phyloP scores from a whole-genome alignment of 2,888 invertebrate genomes.

The Torymus aiolomorphi region DNA sequence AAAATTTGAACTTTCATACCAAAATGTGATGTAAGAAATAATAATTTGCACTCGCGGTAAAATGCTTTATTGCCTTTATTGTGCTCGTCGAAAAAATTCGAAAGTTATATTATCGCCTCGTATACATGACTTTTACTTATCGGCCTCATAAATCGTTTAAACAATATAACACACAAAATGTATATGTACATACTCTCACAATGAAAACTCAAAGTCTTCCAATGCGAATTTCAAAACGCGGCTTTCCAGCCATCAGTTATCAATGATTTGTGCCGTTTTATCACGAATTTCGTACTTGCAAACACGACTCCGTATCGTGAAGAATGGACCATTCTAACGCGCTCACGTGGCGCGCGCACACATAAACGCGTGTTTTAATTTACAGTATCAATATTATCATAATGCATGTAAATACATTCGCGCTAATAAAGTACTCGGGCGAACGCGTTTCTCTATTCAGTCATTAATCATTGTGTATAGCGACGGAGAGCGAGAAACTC shows the following conservation, averaged over 20 bases:
- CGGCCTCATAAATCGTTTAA: too few relatives aligned
- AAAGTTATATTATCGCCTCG: too few relatives aligned
- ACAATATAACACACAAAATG: too few relatives aligned
- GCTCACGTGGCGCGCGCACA: neutral
- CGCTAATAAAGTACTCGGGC: conserved; percentile 36
- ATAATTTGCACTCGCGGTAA: too few relatives aligned
- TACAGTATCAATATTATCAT: conserved; percentile 43
- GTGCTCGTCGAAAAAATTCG: too few relatives aligned
- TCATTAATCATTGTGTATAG: neutral
- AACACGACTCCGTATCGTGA: conserved; percentile 34
- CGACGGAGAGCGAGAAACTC: too few relatives aligned
- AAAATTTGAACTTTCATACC: too few relatives aligned
- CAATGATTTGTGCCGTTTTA: conserved; percentile 43
- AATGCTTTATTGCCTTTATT: too few relatives aligned
- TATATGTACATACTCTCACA: too few relatives aligned
- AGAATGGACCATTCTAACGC: conserved; percentile 20
- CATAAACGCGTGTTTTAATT: conserved; percentile 34
- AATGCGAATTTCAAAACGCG: neutral
- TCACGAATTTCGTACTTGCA: conserved; percentile 34
- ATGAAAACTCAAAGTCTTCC: neutral
- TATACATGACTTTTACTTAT: too few relatives aligned
- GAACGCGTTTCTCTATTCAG: neutral
- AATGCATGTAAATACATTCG: conserved; percentile 34
- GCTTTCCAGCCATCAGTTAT: conserved; percentile 8
- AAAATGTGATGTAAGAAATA: too few relatives aligned